Evolutionary conservation across 2,888 invertebrate genomes (phyloP), one percentile per base, ranked within the genome.

Genomic region (Erebia aethiops): DNA sequence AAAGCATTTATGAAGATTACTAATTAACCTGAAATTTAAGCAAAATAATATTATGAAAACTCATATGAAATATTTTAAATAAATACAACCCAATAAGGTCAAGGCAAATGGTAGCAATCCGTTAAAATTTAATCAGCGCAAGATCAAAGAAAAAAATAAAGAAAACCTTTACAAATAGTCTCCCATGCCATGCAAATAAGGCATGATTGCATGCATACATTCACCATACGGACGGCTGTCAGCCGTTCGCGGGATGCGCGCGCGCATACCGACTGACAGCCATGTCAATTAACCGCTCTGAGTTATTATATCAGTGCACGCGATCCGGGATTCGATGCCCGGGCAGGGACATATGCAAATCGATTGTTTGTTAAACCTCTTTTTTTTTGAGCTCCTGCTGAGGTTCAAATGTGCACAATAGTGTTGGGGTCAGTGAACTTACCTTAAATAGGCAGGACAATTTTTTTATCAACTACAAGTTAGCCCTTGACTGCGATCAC

Each of bases 221-320:
- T 21, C 67, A 69, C 71, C 67, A 70, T 54, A 26, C 72, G 69
- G 66, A 74, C 69, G 71, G 57, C 71, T 68, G 75, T 69, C 75
- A 68, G 61, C 66, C 41, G 68, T 52, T 61, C 51, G 68, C 74
- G 70, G 67, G 74, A 69, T 67, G 70, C 73, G 72, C 67, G 70
- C 65, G 67, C 72, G 72, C 73, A 65, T 74, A 76, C 71, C 69
- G 76, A 76, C 78, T 67, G 77, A 75, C 77, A 80, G 81, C 69
- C 79, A 81, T 87, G 87, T 87, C 88, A 87, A 87, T 87, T 87
- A 87, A 79, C 79, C 79, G 76, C 69, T 14, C 49, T 77, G 80
- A 83, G 78, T 84, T 84, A 84, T 84, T 83, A 81, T 82, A 80
- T 77, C 76, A 77, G 72, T 77, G 80, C 82, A 82, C 78, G 81